Base-by-base conservation (phyloP, 2,797 vertebrate genomes). In the Melanogrammus aeglefinus region DNA sequence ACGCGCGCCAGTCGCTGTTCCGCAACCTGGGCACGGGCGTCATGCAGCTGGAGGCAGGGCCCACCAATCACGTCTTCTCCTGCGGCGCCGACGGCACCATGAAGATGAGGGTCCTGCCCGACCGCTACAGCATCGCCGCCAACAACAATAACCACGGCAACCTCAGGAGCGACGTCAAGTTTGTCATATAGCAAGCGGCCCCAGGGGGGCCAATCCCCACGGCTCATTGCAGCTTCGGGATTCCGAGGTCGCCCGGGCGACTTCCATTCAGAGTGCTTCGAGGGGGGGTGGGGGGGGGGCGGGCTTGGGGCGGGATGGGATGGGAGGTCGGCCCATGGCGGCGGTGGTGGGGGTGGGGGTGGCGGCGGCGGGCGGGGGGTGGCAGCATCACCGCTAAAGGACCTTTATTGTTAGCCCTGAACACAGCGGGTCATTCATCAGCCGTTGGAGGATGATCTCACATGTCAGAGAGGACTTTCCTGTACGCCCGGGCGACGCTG, bases 21-120 rank as follows among this genome's bases (percentile, higher is more conserved):
- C 95, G 98, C 86, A 99, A 99, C 94, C 96, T 99, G 36, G 98
- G 98, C 84, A 99, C 98, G 0, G 98, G 98, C 35, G 97, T 99
- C 83, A 99, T 99, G 97, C 98, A 99, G 88, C 94, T 99, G 70
- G 97, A 99, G 89, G 95, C 95, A 79, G 97, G 96, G 31, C 97
- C 96, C 57, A 88, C 95, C 90, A 97, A 96, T 89, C 96, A 99
- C 89, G 91, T 99, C 87, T 99, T 99, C 89, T 99, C 98, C 74
- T 99, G 98, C 86, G 98, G 98, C 77, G 98, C 98, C 6, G 98
- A 99, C 85, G 98, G 98, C 76, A 99, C 98, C 86, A 96, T 99
- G 93, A 99, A 99, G 92, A 96, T 99, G 96, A 94, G 98, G 83
- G 83, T 97, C 83, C 94, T 99, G 21, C 97, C 97, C 0, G 96